These are phyloP conservation scores for Nezara viridula DNA, from an alignment of 2,888 invertebrate species.

Conservation along the genomic window DNA sequence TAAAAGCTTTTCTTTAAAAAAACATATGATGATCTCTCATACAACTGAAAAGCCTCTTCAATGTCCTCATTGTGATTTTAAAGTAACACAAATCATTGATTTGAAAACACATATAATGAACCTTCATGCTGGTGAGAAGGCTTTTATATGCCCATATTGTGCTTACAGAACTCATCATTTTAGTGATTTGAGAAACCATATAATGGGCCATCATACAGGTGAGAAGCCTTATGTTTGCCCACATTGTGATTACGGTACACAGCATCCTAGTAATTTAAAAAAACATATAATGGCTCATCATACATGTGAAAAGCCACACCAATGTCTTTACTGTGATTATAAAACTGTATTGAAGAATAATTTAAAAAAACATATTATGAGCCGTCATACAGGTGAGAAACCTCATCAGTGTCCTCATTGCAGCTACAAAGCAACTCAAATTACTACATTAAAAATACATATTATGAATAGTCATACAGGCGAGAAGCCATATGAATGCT, in stretches of 20 bases:
- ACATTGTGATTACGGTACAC: neutral
- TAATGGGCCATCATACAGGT: neutral
- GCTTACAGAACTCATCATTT: too few relatives aligned
- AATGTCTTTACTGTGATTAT: neutral
- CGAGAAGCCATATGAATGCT: neutral
- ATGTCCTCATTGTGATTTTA: too few relatives aligned
- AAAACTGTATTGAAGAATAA: neutral
- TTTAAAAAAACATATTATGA: neutral
- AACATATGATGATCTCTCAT: too few relatives aligned
- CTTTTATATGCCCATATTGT: neutral
- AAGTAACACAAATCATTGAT: too few relatives aligned
- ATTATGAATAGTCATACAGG: neutral
- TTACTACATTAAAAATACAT: neutral
- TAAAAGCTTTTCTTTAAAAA: too few relatives aligned
- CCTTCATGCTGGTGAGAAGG: too few relatives aligned
- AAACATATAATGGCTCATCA: neutral
- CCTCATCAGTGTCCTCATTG: neutral
- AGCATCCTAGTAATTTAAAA: neutral
- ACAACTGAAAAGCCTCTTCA: too few relatives aligned
- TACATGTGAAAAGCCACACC: neutral
- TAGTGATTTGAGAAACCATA: neutral
- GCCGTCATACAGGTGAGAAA: neutral
- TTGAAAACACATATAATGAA: too few relatives aligned
- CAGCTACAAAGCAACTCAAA: neutral
- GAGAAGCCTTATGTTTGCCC: neutral